Conservation (phyloP, 1,140 invertebrate genomes). For the Phymorhynchus buccinoides region DNA sequence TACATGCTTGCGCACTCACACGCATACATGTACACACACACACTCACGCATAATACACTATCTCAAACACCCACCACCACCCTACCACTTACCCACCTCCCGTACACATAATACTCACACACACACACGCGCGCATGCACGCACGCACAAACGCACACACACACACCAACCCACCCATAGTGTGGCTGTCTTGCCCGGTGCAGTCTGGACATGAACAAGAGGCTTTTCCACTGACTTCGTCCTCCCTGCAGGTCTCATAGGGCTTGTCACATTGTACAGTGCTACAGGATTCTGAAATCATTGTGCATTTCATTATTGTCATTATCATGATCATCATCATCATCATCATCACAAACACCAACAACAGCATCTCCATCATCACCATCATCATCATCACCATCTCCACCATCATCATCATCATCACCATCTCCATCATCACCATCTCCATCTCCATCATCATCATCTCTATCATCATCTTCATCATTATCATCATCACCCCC, state of each 20-base stretch:
- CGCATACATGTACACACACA: constrained; percentile 1
- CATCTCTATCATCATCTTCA: no score
- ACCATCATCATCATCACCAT: no score
- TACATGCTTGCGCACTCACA: background rate
- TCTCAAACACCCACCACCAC: background rate
- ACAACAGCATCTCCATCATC: no score
- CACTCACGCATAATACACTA: background rate
- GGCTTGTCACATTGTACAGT: constrained; percentile 24
- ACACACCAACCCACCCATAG: background rate
- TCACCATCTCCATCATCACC: no score
- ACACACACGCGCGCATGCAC: background rate
- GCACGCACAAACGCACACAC: background rate
- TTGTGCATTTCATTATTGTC: no score
- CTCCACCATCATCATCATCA: no score
- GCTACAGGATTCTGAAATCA: background rate
- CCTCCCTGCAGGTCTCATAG: background rate
- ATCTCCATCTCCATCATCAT: no score
- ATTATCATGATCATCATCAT: no score
- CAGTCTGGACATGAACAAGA: constrained; percentile 6
- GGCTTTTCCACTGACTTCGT: background rate
- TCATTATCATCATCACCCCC: no score
- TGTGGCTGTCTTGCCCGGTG: background rate
- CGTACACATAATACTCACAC: background rate
- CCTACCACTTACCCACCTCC: background rate
- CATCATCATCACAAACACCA: no score